Evolutionary conservation across 2,888 invertebrate genomes (phyloP), one percentile per base, ranked within the genome.

Genomic region (Brachylomia viminalis): DNA sequence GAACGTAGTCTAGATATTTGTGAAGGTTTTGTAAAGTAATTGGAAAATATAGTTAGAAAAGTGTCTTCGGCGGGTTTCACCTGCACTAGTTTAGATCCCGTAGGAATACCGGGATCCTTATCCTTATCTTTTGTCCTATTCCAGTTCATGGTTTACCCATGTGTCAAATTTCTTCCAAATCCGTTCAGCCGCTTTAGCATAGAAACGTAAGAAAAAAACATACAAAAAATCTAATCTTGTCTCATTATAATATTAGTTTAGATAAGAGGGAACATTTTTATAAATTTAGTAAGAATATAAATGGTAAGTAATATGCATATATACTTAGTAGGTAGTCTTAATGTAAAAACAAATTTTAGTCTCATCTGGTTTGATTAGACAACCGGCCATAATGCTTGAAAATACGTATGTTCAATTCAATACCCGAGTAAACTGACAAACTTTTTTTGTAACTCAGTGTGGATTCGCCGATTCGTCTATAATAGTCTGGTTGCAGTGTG

Each of bases 1-100:
- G 65, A 73, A 77, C 45, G 11, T 11, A 68, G 62, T 38, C 68
- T 71, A 75, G 62, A 67, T 82, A 69, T 84, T 47, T 45, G 58
- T 64, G 62, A 69, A 27, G n/a, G 49, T 72, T 61, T 52, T 67
- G n/a, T 71, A 17, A 52, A n/a, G 2, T 61, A n/a, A 70, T 70
- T 62, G 23, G 17, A 61, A 54, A 75, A 54, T 45, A 27, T 70
- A 45, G n/a, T 45, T 69, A 68, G 27, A 42, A 42, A 64, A 45
- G 65, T 65, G 20, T 3, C 20, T 45, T 45, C 20, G 20, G n/a
- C n/a, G n/a, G 5, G 38, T 38, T 38, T 38, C 38, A 38, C 2
- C 38, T 7, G 2, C 38, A 38, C 7, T 6, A 38, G 2, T 38
- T 38, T 38, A 5, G 38, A 5, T 38, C 38, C 38, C 38, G 2